These are phyloP conservation scores for Elanoides forficatus DNA, from an alignment of 2,113 vertebrate genomes.

Conservation along the genomic window DNA sequence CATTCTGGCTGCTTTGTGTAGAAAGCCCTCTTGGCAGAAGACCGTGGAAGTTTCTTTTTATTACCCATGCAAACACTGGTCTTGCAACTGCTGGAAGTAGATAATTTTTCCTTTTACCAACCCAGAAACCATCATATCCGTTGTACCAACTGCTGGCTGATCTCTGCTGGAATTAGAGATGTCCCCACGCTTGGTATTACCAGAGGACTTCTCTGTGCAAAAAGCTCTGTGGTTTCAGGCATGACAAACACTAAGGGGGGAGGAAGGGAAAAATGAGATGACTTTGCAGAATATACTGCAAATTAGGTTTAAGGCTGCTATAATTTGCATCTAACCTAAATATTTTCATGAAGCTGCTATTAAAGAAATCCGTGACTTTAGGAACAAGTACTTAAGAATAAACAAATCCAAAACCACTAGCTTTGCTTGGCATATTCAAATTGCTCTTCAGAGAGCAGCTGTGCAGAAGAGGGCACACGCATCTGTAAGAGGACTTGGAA, in stretches of 20 bases:
- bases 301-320: not conserved
- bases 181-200: not conserved
- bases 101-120: not conserved
- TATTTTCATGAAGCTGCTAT: conserved; percentile 8
- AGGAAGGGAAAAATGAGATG: not conserved
- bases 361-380: not conserved
- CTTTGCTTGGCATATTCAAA: not conserved
- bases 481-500: not conserved
- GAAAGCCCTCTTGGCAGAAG: not conserved
- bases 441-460: not conserved
- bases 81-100: not conserved
- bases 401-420: conserved; percentile 13
- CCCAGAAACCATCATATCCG: not conserved
- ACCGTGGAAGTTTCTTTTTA: not conserved
- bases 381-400: not conserved
- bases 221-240: not conserved
- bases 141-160: not conserved
- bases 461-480: not conserved
- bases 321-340: conserved; percentile 29
- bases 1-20: not conserved
- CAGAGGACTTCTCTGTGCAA: not conserved
- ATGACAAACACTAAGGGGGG: not conserved
- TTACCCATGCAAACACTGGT: not conserved
- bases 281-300: not conserved
- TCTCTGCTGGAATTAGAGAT: not conserved